A percentile compares a stretch with the other conserved stretches of the same genome.
phyloP scores from a whole-genome alignment of 2,888 invertebrate genomes.

The Lymantria dispar region DNA sequence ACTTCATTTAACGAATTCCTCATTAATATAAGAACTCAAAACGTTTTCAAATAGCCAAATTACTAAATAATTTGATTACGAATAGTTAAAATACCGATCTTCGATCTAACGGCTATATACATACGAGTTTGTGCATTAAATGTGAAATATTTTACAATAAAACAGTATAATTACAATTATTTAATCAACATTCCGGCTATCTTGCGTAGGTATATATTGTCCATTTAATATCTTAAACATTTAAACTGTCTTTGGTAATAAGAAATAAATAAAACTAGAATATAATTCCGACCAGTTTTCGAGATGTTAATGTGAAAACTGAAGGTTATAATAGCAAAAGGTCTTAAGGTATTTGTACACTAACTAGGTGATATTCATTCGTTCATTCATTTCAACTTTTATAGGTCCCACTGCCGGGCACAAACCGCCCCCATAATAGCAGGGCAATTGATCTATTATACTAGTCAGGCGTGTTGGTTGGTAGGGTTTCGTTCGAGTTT shows the following conservation, averaged over 20 bases:
- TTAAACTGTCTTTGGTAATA: slow-evolving; percentile 3
- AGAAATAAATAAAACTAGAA: slow-evolving; percentile 6
- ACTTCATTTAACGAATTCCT: too few relatives aligned
- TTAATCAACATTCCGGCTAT: slow-evolving; percentile 6
- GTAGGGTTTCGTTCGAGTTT: too few relatives aligned
- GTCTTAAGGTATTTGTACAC: not conserved
- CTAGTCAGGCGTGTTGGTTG: too few relatives aligned
- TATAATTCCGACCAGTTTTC: slow-evolving; percentile 5
- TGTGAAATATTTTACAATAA: not conserved
- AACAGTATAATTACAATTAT: slow-evolving; percentile 6
- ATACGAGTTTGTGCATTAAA: not conserved
- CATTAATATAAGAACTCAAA: too few relatives aligned
- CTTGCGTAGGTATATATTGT: slow-evolving; percentile 5
- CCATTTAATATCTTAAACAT: slow-evolving; percentile 1
- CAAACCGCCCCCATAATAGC: too few relatives aligned
- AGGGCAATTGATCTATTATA: too few relatives aligned
- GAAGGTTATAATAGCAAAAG: not conserved
- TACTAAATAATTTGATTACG: too few relatives aligned
- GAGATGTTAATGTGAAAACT: slow-evolving; percentile 4
- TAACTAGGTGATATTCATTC: not conserved
- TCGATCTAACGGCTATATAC: not conserved
- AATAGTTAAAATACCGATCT: not conserved
- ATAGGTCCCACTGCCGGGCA: too few relatives aligned
- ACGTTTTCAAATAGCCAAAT: too few relatives aligned
- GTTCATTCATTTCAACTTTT: too few relatives aligned